These are phyloP conservation scores for Macroramphosus scolopax DNA, from an alignment of 2,797 vertebrate species.

Conservation along the genomic window DNA sequence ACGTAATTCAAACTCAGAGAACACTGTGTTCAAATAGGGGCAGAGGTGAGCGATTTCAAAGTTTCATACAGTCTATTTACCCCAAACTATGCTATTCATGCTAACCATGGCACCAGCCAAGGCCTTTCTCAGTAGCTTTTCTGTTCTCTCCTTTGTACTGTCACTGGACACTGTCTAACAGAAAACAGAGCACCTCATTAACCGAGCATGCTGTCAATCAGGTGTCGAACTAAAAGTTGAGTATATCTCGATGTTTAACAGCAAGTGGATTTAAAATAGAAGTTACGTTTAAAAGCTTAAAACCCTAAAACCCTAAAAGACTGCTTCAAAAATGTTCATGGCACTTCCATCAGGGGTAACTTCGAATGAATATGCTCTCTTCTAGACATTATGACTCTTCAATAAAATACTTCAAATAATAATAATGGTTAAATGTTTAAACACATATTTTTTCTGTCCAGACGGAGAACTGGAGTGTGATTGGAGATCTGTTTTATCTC, in stretches of 20 bases:
- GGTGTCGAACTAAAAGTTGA: slow-evolving; percentile 21
- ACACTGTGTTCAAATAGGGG: background rate
- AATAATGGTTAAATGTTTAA: too few relatives aligned
- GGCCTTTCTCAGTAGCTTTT: slow-evolving; percentile 1
- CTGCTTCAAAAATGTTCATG: too few relatives aligned
- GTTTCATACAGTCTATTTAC: too few relatives aligned
- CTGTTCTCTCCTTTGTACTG: slow-evolving; percentile 20
- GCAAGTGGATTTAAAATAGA: slow-evolving; percentile 5
- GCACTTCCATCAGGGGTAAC: too few relatives aligned
- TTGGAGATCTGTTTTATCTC: slow-evolving; percentile 64
- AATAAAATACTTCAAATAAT: too few relatives aligned
- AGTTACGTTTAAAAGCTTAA: background rate
- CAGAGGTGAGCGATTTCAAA: slow-evolving; percentile 7
- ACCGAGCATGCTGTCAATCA: slow-evolving; percentile 16
- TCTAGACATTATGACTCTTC: too few relatives aligned
- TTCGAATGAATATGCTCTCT: too few relatives aligned
- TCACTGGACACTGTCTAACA: slow-evolving; percentile 15
- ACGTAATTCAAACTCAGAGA: slow-evolving; percentile 5
- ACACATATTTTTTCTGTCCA: slow-evolving; percentile 8
- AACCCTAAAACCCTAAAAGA: too few relatives aligned
- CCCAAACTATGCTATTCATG: too few relatives aligned
- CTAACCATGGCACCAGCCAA: slow-evolving; percentile 6
- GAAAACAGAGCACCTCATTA: slow-evolving; percentile 38
- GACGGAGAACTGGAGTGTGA: slow-evolving; percentile 41
- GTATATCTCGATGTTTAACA: slow-evolving; percentile 6